Evolutionary conservation across 2,797 vertebrate genomes (phyloP).

Genomic region (Mormyrops boulengeri): DNA sequence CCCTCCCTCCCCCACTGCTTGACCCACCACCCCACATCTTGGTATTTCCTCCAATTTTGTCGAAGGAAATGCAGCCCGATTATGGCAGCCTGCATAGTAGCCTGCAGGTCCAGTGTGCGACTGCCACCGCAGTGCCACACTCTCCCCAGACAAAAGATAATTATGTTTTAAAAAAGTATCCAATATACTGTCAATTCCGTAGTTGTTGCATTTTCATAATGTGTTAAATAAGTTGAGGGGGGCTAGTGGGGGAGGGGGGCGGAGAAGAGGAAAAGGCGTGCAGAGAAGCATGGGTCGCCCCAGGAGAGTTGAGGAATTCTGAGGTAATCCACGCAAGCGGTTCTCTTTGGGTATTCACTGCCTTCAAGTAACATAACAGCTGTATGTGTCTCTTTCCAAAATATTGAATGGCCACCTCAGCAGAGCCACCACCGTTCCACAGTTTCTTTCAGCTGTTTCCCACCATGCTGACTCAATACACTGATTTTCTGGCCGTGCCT

Average conservation of each 20-base stretch:
- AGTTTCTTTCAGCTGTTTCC: neutral
- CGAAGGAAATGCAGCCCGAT: conserved; percentile 14
- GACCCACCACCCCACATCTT: conserved; percentile 8
- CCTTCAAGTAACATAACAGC: conserved; percentile 15
- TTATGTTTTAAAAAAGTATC: neutral
- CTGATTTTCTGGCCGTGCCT: neutral
- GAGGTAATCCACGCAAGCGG: neutral
- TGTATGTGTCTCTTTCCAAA: neutral
- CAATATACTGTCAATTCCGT: neutral
- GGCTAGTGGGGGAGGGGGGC: neutral
- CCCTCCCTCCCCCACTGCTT: neutral
- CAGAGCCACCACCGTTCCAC: neutral
- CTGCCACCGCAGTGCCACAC: neutral
- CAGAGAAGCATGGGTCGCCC: neutral
- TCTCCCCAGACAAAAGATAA: neutral
- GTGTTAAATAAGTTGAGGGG: neutral
- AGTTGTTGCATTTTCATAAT: neutral
- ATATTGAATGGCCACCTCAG: neutral
- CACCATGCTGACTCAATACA: neutral
- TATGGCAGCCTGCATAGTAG: neutral
- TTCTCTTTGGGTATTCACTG: neutral
- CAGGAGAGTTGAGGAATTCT: conserved; percentile 13
- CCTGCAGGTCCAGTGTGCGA: neutral
- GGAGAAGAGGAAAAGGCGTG: neutral
- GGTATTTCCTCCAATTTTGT: conserved; percentile 27